phyloP scores from a whole-genome alignment of 2,888 invertebrate genomes.

The Terebella lapidaria region DNA sequence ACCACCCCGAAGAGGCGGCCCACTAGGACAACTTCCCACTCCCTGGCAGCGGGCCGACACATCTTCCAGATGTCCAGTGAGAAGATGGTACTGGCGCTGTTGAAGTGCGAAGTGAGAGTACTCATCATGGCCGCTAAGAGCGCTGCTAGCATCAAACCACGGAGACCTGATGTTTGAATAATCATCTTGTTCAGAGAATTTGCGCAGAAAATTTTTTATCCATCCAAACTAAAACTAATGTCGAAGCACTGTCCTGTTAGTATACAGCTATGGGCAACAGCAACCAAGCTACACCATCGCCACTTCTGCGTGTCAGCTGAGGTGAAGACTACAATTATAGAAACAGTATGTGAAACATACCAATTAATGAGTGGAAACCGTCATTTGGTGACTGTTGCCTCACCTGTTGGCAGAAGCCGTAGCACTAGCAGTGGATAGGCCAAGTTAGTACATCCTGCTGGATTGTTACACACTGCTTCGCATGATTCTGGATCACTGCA shows the following conservation, averaged over 20 bases:
- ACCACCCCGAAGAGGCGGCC: constrained; percentile 46
- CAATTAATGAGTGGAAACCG: too few species aligned
- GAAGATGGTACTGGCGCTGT: constrained; percentile 55
- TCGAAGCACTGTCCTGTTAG: too few species aligned
- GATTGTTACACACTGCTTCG: constrained; percentile 52
- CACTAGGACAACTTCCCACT: constrained; percentile 27
- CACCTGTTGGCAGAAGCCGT: too few species aligned
- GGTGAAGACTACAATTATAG: too few species aligned
- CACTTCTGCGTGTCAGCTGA: too few species aligned
- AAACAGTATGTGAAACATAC: too few species aligned
- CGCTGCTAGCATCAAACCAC: constrained; percentile 50
- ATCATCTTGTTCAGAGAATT: too few species aligned
- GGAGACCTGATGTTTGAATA: constrained; percentile 29
- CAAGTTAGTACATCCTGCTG: constrained; percentile 56
- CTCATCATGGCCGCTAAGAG: constrained; percentile 57
- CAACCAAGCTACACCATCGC: too few species aligned
- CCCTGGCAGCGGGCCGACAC: constrained; percentile 18
- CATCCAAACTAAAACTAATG: too few species aligned
- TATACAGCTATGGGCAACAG: too few species aligned
- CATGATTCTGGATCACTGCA: constrained; percentile 56
- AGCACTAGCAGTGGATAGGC: constrained; percentile 58
- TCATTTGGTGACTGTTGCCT: too few species aligned
- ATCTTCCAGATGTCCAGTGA: constrained; percentile 54
- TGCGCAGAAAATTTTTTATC: too few species aligned
- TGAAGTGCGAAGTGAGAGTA: constrained; percentile 57